Base-by-base conservation (phyloP, 2,113 vertebrate genomes). In the Excalfactoria chinensis region DNA sequence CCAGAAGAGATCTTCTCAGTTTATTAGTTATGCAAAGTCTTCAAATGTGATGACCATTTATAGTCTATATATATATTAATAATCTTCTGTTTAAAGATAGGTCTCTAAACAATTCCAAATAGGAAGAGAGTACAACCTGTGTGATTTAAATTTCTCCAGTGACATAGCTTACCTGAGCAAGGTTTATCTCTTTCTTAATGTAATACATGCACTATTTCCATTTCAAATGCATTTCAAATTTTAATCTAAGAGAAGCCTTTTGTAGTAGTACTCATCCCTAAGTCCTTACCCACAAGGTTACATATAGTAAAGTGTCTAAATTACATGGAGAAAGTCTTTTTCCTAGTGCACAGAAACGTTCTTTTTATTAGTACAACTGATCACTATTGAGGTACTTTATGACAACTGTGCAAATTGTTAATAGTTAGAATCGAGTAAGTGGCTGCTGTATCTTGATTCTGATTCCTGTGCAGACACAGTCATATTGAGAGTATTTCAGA, bases 111-210 rank as follows among this genome's bases (percentile, higher is more conserved):
- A 89, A 79, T 84, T 92, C 58, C 28, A 82, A 82, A 68, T 55
- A 53, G 59, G 18, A 69, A 84, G 34, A 91, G 35, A 88, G 35
- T n/a, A 70, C 5, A 85, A 30, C 73, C 23, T 66, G 59, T 73
- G 75, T 41, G 70, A 93, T 93, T 89, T 80, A 90, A 95, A 63
- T n/a, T 85, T 84, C 67, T 91, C 51, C 16, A 66, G 59, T 34
- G 63, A 40, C 84, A 92, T 9, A 86, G 43, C 41, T 84, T 89
- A 66, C 13, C 43, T 66, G 32, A 81, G 8, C 18, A 69, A 62
- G 32, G n/a, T 62, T 96, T 91, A 91, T 93, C 64, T 68, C 43
- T 93, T 77, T 63, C 69, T 72, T 90, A 93, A 81, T 93, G 64
- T 63, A 75, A 60, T n/a, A 72, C 86, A 84, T 46, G 77, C 64